These are phyloP conservation scores for Morus bassanus DNA, from an alignment of 2,797 vertebrate genomes.

Conservation along the genomic window DNA sequence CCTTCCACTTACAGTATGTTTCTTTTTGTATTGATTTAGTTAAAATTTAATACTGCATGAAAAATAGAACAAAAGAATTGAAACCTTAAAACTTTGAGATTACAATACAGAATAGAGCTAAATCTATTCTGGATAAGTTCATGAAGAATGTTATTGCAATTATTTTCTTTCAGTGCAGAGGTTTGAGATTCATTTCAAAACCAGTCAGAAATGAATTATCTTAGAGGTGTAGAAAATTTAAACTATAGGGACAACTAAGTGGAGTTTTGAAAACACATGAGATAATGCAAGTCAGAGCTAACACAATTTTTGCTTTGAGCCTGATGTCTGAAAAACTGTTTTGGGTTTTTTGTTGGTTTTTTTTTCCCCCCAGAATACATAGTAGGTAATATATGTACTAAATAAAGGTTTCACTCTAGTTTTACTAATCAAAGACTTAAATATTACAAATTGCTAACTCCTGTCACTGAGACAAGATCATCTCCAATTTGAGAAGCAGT, in stretches of 20 bases:
- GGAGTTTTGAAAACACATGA: not conserved
- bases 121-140: not conserved
- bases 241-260: not conserved
- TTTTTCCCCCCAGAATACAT: not conserved
- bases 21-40: not conserved
- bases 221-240: not conserved
- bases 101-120: not conserved
- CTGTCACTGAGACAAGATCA: not conserved
- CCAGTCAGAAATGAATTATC: not conserved
- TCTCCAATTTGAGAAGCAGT: not conserved
- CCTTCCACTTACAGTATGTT: not conserved
- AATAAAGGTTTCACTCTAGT: not conserved
- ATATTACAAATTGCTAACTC: not conserved
- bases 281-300: not conserved
- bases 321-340: not conserved
- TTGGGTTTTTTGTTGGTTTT: rapidly evolving
- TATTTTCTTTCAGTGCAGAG: not conserved
- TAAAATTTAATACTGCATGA: not conserved
- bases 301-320: not conserved
- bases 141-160: not conserved
- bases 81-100: not conserved
- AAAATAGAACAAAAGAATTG: not conserved
- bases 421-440: not conserved
- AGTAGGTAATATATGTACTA: not conserved
- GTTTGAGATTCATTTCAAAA: not conserved